These are phyloP conservation scores for Abrostola tripartita DNA, from an alignment of 2,888 invertebrate genomes.

Conservation along the genomic window DNA sequence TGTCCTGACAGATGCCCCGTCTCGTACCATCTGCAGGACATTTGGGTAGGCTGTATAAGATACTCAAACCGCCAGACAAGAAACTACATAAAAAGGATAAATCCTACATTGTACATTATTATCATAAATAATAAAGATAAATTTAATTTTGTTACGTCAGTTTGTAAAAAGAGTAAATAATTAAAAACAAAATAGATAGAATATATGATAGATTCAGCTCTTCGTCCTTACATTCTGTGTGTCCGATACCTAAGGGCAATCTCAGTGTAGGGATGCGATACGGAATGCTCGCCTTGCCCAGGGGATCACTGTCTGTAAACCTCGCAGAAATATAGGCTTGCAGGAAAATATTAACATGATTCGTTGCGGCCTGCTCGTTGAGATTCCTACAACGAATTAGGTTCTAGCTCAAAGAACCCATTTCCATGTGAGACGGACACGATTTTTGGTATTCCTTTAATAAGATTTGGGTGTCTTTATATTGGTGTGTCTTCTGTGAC, in stretches of 20 bases:
- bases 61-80: no score
- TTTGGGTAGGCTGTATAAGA: no score
- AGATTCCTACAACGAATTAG: conserved; percentile 58
- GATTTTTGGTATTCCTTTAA: conserved; percentile 52
- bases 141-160: no score
- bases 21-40: no score
- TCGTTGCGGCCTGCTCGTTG: conserved; percentile 54
- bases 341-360: conserved; percentile 69
- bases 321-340: conserved; percentile 62
- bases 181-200: no score
- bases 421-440: conserved; percentile 40
- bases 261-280: conserved; percentile 73
- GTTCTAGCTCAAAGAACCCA: conserved; percentile 43
- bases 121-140: no score
- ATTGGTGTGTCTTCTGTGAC: conserved; percentile 11
- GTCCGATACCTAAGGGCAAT: conserved; percentile 64
- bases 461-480: conserved; percentile 39
- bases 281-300: conserved; percentile 65
- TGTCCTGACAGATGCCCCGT: no score
- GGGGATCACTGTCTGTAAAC: conserved; percentile 64
- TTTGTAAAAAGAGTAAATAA: no score
- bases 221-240: conserved; percentile 33
- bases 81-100: no score
- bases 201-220: conserved; percentile 12
- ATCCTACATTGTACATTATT: no score